These are phyloP conservation scores for Tanypteryx hageni DNA, from an alignment of 2,888 invertebrate species.

Conservation along the genomic window DNA sequence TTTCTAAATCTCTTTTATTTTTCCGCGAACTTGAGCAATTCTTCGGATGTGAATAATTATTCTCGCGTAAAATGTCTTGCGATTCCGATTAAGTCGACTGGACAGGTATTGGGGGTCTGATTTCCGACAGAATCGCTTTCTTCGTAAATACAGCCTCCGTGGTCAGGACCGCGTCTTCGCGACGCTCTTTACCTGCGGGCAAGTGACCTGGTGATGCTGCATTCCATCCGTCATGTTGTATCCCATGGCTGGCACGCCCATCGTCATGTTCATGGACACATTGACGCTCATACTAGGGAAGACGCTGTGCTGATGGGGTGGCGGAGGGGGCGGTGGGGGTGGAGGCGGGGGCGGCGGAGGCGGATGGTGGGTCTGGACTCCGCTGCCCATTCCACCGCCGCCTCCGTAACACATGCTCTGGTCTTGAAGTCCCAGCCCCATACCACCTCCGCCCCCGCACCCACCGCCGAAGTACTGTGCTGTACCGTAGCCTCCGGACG, in stretches of 20 bases:
- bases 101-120: too few relatives aligned
- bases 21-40: too few relatives aligned
- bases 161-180: too few relatives aligned
- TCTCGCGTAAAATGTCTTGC: too few relatives aligned
- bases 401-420: slow-evolving; percentile 68
- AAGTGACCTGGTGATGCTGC: slow-evolving; percentile 79
- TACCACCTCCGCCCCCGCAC: background rate
- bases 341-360: slow-evolving; percentile 48
- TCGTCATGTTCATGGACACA: slow-evolving; percentile 98
- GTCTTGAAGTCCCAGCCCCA: slow-evolving; percentile 70
- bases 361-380: slow-evolving; percentile 6
- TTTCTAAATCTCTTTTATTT: too few relatives aligned
- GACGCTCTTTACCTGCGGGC: slow-evolving; percentile 80
- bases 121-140: background rate
- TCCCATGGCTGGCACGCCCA: slow-evolving; percentile 81
- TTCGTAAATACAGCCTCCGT: background rate
- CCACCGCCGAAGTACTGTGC: slow-evolving; percentile 68
- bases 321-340: slow-evolving; percentile 53
- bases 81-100: too few relatives aligned
- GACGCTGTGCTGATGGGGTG: slow-evolving; percentile 72
- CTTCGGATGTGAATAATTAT: too few relatives aligned
- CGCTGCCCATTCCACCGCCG: slow-evolving; percentile 51
- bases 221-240: slow-evolving; percentile 74
- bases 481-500: slow-evolving; percentile 67
- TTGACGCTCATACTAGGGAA: slow-evolving; percentile 98